Evolutionary conservation across 2,888 invertebrate genomes (phyloP), one percentile per base, ranked within the genome.

Genomic region (Yponomeuta sedellus): DNA sequence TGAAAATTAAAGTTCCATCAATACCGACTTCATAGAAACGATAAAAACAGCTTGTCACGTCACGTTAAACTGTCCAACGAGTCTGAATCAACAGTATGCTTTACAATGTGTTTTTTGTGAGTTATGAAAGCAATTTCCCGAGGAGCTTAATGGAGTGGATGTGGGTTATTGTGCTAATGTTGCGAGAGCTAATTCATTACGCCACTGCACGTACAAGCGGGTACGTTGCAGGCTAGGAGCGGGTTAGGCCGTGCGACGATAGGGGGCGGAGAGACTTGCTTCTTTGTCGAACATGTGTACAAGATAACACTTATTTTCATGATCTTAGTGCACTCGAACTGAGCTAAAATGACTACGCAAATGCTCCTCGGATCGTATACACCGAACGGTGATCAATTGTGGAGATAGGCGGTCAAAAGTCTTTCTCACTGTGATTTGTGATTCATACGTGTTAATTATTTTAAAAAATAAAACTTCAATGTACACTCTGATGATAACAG

Each of bases 81-180:
- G 44, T 52, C 44, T 52, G 44, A 52, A 52, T 52, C 44, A 52
- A 52, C 44, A 52, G 44, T 16, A 52, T 52, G 44, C 44, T 52
- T 52, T 52, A 52, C 44, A 16, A 52, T 52, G 16, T 52, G 44
- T 72, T 74, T 72, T 74, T 77, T 74, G 65, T 59, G 70, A 74
- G 71, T 72, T 74, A 71, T 74, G 72, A 72, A 74, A 78, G 75
- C 73, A 75, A 80, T 82, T 81, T 82, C 74, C 77, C 74, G 73
- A 78, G 76, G 76, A 75, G 75, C 75, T 77, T 81, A 79, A 80
- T 80, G 76, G 71, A 76, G 72, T 70, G 73, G 68, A 86, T 85
- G 79, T 85, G 76, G 86, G 86, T 88, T 83, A 86, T 82, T 76
- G 82, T 86, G 85, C 80, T 86, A 86, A 86, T 85, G 83, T 76